A percentile compares a stretch with the other conserved stretches of the same genome.
Evolutionary conservation across 2,113 vertebrate genomes (phyloP).

Genomic region (Columba janthina): DNA sequence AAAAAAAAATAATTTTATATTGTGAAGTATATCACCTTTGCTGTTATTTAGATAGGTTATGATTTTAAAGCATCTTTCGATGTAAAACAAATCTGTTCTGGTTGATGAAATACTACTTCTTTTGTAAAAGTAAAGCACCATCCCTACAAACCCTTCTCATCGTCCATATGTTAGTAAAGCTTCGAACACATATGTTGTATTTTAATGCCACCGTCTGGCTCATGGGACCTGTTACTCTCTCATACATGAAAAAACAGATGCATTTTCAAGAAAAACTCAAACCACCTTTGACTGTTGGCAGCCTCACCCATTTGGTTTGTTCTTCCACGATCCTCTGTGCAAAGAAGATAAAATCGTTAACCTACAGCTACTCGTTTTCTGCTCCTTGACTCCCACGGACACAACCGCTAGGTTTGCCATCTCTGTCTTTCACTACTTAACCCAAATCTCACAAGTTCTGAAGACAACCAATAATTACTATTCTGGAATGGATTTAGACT

Average conservation of each 20-base stretch:
- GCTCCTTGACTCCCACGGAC: not conserved
- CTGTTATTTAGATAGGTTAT: not conserved
- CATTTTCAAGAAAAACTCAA: not conserved
- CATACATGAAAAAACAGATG: not conserved
- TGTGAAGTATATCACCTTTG: not conserved
- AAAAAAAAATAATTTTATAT: not conserved
- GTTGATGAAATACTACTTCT: not conserved
- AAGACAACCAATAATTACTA: not conserved
- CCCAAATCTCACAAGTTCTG: not conserved
- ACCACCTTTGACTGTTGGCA: not conserved
- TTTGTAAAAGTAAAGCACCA: not conserved
- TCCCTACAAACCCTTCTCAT: not conserved
- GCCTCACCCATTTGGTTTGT: not conserved
- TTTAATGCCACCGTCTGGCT: not conserved
- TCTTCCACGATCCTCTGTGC: not conserved
- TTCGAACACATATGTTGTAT: not conserved
- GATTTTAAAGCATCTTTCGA: not conserved
- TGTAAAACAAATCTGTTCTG: not conserved
- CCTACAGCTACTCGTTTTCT: not conserved
- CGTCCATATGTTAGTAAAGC: not conserved
- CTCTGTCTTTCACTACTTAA: not conserved
- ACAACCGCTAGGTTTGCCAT: not conserved
- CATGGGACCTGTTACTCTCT: not conserved
- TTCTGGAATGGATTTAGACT: not conserved
- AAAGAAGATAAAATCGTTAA: not conserved